Evolutionary conservation across 2,888 invertebrate species (phyloP).

Genomic region (Plebejus melissa): DNA sequence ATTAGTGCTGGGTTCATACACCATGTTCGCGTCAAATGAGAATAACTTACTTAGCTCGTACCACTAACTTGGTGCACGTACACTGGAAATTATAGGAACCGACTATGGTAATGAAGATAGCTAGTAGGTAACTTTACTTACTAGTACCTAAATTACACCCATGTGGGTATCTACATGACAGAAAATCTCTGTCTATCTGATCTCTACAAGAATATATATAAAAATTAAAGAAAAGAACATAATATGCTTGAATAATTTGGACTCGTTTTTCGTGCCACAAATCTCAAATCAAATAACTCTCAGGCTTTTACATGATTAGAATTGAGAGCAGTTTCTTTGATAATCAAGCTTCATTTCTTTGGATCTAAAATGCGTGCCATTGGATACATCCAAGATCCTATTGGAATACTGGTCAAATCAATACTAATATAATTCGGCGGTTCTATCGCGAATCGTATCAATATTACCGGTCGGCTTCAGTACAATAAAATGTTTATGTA

Average conservation of each 20-base stretch:
- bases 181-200: too few species aligned
- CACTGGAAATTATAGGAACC: not conserved
- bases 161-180: not conserved
- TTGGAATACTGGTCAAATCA: not conserved
- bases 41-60: not conserved
- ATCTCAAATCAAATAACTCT: not conserved
- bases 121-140: not conserved
- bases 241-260: too few species aligned
- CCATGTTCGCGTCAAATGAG: not conserved
- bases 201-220: too few species aligned
- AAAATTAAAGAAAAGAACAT: too few species aligned
- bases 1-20: not conserved
- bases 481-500: not conserved
- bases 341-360: not conserved
- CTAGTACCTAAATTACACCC: not conserved
- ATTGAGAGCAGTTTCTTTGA: not conserved
- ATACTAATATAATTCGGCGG: not conserved
- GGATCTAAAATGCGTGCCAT: not conserved
- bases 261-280: not conserved
- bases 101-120: not conserved
- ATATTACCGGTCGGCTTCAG: not conserved
- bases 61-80: not conserved
- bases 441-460: not conserved
- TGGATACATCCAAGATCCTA: not conserved
- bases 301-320: not conserved